These are phyloP conservation scores for Dryomyza anilis DNA, from an alignment of 2,888 invertebrate species.

Conservation along the genomic window DNA sequence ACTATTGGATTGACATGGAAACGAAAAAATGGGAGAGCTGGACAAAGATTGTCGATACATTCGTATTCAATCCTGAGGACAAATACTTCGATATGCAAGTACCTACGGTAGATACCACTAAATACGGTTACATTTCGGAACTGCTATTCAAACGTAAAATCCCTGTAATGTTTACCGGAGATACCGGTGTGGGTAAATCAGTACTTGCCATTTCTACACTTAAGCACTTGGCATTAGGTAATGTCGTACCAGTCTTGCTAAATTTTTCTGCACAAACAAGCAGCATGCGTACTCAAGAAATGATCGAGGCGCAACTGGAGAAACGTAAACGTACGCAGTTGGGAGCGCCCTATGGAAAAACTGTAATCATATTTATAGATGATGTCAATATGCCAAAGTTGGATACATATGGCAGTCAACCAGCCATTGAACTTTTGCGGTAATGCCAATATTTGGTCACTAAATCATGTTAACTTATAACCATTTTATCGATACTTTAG, in stretches of 20 bases:
- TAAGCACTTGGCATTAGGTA: conserved; percentile 67
- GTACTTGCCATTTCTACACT: conserved; percentile 79
- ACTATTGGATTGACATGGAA: conserved; percentile 75
- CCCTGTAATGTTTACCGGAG: conserved; percentile 89
- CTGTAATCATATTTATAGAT: conserved; percentile 84
- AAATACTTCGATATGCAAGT: conserved; percentile 91
- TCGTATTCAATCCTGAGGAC: conserved; percentile 70
- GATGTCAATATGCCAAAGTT: conserved; percentile 91
- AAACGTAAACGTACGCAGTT: conserved; percentile 79
- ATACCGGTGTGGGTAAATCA: conserved; percentile 89
- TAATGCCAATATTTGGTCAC: conserved; percentile 47
- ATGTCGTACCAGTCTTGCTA: conserved; percentile 76
- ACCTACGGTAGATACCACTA: conserved; percentile 88
- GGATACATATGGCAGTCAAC: conserved; percentile 88
- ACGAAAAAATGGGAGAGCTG: conserved; percentile 75
- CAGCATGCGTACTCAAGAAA: conserved; percentile 78
- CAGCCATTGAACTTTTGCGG: conserved; percentile 87
- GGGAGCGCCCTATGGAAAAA: conserved; percentile 83
- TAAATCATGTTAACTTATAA: not conserved
- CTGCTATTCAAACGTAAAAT: conserved; percentile 73
- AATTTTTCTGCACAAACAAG: conserved; percentile 93
- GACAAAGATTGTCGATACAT: conserved; percentile 78
- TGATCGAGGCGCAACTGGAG: conserved; percentile 84
- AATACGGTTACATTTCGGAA: conserved; percentile 72
- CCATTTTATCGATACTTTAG: conserved; percentile 35